Conservation (phyloP, 2,888 invertebrate species). For the Nephrocerus scutellatus region DNA sequence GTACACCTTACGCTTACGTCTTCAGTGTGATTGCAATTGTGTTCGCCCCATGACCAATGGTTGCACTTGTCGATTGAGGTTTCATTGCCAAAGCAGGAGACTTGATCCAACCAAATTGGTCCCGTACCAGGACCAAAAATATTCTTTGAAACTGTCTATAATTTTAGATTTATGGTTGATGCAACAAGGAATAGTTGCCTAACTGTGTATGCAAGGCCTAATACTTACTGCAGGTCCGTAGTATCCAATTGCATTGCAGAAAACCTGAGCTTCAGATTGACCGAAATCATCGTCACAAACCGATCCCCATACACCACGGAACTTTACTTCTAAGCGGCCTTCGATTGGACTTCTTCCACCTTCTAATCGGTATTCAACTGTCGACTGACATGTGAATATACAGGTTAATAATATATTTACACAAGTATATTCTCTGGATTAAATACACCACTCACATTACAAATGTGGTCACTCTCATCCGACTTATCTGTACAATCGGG, state of each 20-base stretch:
- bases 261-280: slow-evolving; percentile 57
- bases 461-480: slow-evolving; percentile 55
- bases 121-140: slow-evolving; percentile 50
- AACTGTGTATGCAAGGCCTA: too few relatives aligned
- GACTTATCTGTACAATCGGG: slow-evolving; percentile 59
- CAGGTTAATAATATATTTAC: background rate
- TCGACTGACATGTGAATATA: slow-evolving; percentile 28
- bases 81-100: slow-evolving; percentile 63
- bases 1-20: slow-evolving; percentile 57
- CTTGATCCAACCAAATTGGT: slow-evolving; percentile 66
- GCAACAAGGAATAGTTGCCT: too few relatives aligned
- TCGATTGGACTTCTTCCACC: slow-evolving; percentile 53
- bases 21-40: slow-evolving; percentile 66
- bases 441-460: slow-evolving; percentile 50
- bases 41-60: slow-evolving; percentile 61
- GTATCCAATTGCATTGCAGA: slow-evolving; percentile 55
- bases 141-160: slow-evolving; percentile 38
- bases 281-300: slow-evolving; percentile 74
- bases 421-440: too few relatives aligned
- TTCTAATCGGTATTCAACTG: slow-evolving; percentile 54
- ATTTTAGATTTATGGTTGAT: too few relatives aligned
- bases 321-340: slow-evolving; percentile 64
- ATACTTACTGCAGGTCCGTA: slow-evolving; percentile 47
- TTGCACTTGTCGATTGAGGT: slow-evolving; percentile 56
- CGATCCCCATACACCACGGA: slow-evolving; percentile 66